These are phyloP conservation scores for Lycocerus yunnanus DNA, from an alignment of 2,888 invertebrate genomes.

Conservation along the genomic window DNA sequence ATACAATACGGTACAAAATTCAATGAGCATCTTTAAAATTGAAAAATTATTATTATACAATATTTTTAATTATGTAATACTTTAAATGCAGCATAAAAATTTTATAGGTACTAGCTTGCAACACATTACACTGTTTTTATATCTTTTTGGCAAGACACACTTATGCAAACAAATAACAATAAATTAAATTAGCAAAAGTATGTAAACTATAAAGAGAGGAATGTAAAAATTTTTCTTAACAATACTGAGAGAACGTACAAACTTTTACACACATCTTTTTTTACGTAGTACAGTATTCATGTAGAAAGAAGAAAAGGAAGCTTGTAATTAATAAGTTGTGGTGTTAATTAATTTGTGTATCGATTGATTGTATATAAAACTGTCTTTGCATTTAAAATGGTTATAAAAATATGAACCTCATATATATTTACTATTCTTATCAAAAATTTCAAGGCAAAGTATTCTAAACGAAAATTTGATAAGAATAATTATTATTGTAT, in stretches of 20 bases:
- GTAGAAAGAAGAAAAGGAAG: not conserved
- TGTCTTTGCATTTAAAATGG: not conserved
- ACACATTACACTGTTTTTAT: not conserved
- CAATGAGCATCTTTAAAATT: not conserved
- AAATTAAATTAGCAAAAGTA: not conserved
- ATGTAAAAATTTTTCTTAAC: not conserved
- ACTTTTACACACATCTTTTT: not conserved
- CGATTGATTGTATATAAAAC: not conserved
- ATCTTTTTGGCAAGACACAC: slow-evolving; percentile 15
- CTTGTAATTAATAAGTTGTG: not conserved
- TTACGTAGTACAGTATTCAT: not conserved
- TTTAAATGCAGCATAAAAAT: not conserved
- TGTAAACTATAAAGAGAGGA: not conserved
- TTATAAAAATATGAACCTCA: not conserved
- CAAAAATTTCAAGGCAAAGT: not conserved
- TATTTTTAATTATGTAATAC: not conserved
- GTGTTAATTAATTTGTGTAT: not conserved
- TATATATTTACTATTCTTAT: not conserved
- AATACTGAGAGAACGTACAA: not conserved
- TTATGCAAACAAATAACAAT: slow-evolving; percentile 9
- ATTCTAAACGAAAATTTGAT: not conserved
- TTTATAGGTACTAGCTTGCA: not conserved
- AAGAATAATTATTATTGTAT: too few species aligned
- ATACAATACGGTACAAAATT: not conserved
- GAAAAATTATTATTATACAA: not conserved